Evolutionary conservation across 2,113 vertebrate genomes (phyloP).

Genomic region (Triplophysa siluroides): DNA sequence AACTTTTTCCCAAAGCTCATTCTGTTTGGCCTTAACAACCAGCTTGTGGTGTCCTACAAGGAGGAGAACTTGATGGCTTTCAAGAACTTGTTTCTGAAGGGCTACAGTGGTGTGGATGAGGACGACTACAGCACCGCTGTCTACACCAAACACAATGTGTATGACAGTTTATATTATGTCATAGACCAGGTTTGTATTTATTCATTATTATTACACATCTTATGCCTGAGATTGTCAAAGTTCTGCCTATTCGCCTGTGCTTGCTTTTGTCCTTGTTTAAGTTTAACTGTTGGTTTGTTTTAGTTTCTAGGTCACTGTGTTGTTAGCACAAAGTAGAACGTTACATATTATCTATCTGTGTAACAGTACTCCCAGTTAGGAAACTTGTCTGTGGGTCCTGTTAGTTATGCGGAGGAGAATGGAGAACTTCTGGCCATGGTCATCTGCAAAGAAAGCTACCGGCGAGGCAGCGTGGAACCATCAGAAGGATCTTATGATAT

Average conservation of each 20-base stretch:
- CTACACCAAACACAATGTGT: slow-evolving; percentile 82
- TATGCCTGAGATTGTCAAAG: no score
- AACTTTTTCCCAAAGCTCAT: slow-evolving; percentile 78
- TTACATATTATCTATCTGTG: slow-evolving; percentile 51
- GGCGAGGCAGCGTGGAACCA: slow-evolving; percentile 69
- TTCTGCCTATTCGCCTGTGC: no score
- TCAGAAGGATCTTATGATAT: slow-evolving; percentile 78
- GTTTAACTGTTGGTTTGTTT: no score
- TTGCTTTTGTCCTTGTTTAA: no score
- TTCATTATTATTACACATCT: no score
- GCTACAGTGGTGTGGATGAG: slow-evolving; percentile 85
- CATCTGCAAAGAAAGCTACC: slow-evolving; percentile 88
- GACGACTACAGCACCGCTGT: slow-evolving; percentile 86
- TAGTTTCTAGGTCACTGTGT: no score
- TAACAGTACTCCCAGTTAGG: slow-evolving; percentile 82
- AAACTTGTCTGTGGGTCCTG: slow-evolving; percentile 81
- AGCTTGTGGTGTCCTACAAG: slow-evolving; percentile 93
- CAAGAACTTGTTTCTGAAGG: slow-evolving; percentile 91
- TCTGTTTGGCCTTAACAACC: slow-evolving; percentile 93
- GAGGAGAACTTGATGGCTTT: slow-evolving; percentile 88
- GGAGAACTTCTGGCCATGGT: slow-evolving; percentile 74
- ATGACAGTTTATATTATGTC: slow-evolving; percentile 83
- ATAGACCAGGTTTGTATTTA: slow-evolving; percentile 83
- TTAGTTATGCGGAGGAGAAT: slow-evolving; percentile 79
- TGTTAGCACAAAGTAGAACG: no score